Conservation (phyloP, 2,797 vertebrate species). For the Pangasius mekongensis region DNA sequence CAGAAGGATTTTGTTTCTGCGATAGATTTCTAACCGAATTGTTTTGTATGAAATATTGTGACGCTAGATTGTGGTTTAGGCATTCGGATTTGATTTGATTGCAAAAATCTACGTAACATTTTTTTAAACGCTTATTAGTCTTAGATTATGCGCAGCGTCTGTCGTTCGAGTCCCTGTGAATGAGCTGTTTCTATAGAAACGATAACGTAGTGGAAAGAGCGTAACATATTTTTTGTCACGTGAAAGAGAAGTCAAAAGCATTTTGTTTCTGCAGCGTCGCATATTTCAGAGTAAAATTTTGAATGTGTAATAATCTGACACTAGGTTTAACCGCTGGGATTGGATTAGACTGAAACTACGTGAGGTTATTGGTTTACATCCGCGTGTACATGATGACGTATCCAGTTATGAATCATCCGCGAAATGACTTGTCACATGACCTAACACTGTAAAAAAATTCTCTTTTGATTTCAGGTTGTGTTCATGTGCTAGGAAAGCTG, state of each 20-base stretch:
- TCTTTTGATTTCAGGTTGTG: background rate
- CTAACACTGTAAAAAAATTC: background rate
- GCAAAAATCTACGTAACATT: background rate
- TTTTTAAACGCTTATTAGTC: background rate
- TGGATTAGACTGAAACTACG: background rate
- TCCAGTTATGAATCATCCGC: background rate
- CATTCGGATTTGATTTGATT: background rate
- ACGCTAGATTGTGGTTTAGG: background rate
- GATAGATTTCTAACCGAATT: background rate
- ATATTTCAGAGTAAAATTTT: background rate
- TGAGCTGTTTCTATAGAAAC: background rate
- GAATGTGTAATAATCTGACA: background rate
- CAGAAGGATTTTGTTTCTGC: background rate
- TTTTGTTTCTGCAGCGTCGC: background rate
- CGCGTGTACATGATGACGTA: background rate
- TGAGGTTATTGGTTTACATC: background rate
- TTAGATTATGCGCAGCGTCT: background rate
- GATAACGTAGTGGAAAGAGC: background rate
- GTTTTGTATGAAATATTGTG: background rate
- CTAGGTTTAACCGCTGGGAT: background rate
- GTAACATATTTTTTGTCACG: background rate
- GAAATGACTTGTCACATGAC: background rate
- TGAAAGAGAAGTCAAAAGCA: background rate
- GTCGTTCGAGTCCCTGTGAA: background rate
- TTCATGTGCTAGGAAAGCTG: background rate